A percentile compares a stretch with the other conserved stretches of the same genome.
These are phyloP conservation scores for Camelus dromedarius DNA, from an alignment of 2,113 vertebrate genomes.

Conservation along the genomic window DNA sequence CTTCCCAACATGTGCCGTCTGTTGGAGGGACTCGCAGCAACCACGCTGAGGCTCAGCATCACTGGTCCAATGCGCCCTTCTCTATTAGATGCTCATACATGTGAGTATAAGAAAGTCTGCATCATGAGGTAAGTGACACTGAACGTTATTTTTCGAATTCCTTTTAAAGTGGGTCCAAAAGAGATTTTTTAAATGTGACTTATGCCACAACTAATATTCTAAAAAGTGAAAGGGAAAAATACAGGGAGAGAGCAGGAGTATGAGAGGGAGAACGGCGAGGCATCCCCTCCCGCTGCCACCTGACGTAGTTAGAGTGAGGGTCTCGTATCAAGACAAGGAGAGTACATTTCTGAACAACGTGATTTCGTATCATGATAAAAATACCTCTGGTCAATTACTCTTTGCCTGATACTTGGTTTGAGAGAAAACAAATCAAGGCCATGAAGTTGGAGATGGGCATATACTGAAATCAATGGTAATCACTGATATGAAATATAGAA, in stretches of 20 bases:
- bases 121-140: not conserved
- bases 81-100: not conserved
- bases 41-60: not conserved
- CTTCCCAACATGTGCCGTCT: not conserved
- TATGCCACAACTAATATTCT: constrained; percentile 14
- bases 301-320: not conserved
- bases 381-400: not conserved
- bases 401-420: constrained; percentile 31
- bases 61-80: not conserved
- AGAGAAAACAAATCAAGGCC: constrained; percentile 50
- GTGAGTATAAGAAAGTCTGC: not conserved
- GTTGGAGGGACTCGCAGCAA: not conserved
- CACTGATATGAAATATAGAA: constrained; percentile 34
- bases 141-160: not conserved
- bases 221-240: constrained; percentile 7
- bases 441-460: not conserved
- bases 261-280: not conserved
- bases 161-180: not conserved
- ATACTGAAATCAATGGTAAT: not conserved
- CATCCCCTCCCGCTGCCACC: not conserved
- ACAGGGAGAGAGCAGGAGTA: not conserved
- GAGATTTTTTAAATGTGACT: constrained; percentile 15
- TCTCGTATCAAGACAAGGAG: not conserved
- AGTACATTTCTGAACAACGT: not conserved
- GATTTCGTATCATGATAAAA: constrained; percentile 30